Base-by-base conservation (phyloP, 2,888 invertebrate species). In the Torymus tubicola region DNA sequence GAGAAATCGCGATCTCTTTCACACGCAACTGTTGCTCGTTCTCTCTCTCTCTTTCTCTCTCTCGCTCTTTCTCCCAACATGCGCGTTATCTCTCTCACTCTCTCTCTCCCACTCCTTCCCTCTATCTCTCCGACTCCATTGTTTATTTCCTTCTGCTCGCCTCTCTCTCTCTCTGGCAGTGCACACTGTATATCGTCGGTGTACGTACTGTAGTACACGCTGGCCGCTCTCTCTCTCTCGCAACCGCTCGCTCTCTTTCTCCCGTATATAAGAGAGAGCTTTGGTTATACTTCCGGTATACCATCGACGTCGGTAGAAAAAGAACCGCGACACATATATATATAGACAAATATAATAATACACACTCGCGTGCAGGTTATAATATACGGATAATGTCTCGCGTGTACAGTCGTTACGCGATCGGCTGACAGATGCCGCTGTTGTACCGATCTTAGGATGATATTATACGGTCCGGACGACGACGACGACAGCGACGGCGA, bases 111-210 rank as follows among this genome's bases (percentile, higher is more conserved):
- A 58, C 58, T 64, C 58, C 57, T n/a, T 31, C 55, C 1, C 68
- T 57, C 65, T 16, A 5, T 18, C n/a, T 53, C 72, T 21, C 42
- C 42, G 42, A 31, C 24, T 72, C 72, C 50, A 53, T 60, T 53
- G 53, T 63, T 63, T 50, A 63, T 72, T 63, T 31, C 63, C 72
- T 53, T 61, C 63, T 2, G 63, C 53, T 65, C 12, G 52, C 57
- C 52, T 3, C 63, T 53, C 57, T 58, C 50, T 24, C 42, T 42
- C 42, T 8, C 42, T 42, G 42, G 42, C 42, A 42, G 42, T 42
- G 42, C 42, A 42, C 42, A 42, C 42, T 42, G 42, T 42, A 42
- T 42, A 42, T 42, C 42, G 42, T 42, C 21, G 24, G 5, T n/a
- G 42, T 31, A 64, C 24, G 21, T 31, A 21, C 64, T 42, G 31